Evolutionary conservation across 1,140 invertebrate genomes (phyloP).

Genomic region (Venustaconcha ellipsiformis): DNA sequence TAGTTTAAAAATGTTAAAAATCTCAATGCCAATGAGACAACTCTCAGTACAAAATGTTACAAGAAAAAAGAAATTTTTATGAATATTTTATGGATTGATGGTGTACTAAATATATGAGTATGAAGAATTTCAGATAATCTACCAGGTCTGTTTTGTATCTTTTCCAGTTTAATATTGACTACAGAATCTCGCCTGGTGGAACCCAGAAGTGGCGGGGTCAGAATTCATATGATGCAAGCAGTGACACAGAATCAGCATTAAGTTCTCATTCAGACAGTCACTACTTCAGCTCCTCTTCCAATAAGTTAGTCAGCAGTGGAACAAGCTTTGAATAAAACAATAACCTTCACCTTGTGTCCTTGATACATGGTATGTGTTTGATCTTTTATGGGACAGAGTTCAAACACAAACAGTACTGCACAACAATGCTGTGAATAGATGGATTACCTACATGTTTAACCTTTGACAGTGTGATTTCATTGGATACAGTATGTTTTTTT

Average conservation of each 20-base stretch:
- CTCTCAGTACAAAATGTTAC: no score
- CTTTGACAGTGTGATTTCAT: no score
- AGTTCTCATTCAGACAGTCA: constrained; percentile 44
- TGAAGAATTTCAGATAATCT: background rate
- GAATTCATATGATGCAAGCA: constrained; percentile 40
- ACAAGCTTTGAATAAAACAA: constrained; percentile 10
- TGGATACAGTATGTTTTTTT: no score
- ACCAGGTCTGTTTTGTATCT: background rate
- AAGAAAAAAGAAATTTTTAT: background rate
- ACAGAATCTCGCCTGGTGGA: constrained; percentile 55
- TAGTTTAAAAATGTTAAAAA: background rate
- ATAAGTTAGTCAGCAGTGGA: constrained; percentile 36
- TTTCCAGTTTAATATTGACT: constrained; percentile 66
- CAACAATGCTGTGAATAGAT: no score
- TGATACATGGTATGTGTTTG: no score
- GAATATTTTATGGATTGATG: background rate
- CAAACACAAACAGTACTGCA: no score
- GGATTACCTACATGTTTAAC: no score
- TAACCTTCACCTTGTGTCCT: no score
- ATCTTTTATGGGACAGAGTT: no score
- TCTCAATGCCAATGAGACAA: background rate
- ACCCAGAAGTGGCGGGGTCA: constrained; percentile 46
- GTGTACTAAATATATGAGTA: background rate
- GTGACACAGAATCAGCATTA: constrained; percentile 51
- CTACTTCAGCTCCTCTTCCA: constrained; percentile 39